These are phyloP conservation scores for Drosophila repleta DNA, from an alignment of 1,140 invertebrate species.

Conservation along the genomic window DNA sequence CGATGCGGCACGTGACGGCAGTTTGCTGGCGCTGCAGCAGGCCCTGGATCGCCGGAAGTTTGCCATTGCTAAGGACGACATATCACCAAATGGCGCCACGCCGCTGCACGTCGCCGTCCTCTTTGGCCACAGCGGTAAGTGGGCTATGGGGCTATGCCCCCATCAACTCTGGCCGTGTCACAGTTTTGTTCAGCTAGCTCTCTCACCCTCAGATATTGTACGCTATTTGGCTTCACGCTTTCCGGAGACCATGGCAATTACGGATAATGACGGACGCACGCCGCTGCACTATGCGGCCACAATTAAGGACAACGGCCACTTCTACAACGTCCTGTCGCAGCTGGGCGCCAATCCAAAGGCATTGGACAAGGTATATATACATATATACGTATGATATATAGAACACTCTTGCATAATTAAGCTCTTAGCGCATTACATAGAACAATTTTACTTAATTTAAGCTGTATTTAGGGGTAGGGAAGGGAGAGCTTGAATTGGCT, in stretches of 20 bases:
- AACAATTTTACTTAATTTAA: background rate
- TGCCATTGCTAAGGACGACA: constrained; percentile 92
- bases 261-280: constrained; percentile 92
- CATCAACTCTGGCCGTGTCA: background rate
- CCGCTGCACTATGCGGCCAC: constrained; percentile 96
- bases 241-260: constrained; percentile 91
- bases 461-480: too few relatives aligned
- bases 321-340: constrained; percentile 93
- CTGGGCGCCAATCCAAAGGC: constrained; percentile 92
- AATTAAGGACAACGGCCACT: constrained; percentile 93
- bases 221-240: constrained; percentile 90
- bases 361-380: constrained; percentile 89
- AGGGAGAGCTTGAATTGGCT: too few relatives aligned
- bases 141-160: background rate
- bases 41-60: constrained; percentile 95
- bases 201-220: constrained; percentile 81
- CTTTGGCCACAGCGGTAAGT: constrained; percentile 88
- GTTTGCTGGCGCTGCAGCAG: constrained; percentile 92
- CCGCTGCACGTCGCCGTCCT: constrained; percentile 96
- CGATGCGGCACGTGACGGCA: constrained; percentile 92
- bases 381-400: constrained; percentile 62
- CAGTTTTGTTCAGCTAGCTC: constrained; percentile 10
- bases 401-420: constrained; percentile 18
- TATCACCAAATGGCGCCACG: constrained; percentile 93
- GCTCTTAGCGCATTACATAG: background rate